Evolutionary conservation across 2,113 vertebrate species (phyloP).

Genomic region (Sebastes schlegelii): DNA sequence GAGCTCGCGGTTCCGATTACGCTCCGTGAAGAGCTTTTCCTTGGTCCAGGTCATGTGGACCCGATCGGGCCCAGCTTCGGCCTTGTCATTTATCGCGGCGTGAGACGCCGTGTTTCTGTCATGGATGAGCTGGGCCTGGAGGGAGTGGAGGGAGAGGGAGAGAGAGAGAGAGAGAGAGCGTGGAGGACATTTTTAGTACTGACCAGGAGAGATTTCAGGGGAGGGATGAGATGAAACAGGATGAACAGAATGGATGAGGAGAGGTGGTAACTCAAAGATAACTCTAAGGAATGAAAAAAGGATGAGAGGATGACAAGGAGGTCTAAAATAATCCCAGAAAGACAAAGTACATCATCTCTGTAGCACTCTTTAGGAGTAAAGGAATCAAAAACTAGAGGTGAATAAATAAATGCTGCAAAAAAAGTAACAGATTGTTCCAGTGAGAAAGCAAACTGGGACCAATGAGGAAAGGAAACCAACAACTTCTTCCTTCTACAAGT

Average conservation of each 20-base stretch:
- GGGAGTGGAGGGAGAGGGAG: not conserved
- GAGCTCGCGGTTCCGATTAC: conserved; percentile 87
- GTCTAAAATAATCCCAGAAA: not conserved
- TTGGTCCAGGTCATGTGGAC: conserved; percentile 99
- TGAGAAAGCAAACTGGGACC: not conserved
- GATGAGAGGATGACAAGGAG: not conserved
- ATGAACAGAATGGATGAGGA: not conserved
- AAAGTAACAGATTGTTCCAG: not conserved
- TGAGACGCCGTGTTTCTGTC: conserved; percentile 93
- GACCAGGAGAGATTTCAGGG: not conserved
- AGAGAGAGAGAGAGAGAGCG: not conserved
- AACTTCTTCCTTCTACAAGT: not conserved
- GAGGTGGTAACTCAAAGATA: not conserved
- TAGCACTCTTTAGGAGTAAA: too few relatives aligned
- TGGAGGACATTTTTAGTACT: not conserved
- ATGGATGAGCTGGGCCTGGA: conserved; percentile 94
- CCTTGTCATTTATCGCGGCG: conserved; percentile 76
- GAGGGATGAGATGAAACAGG: not conserved
- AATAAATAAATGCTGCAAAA: not conserved
- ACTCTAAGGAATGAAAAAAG: not conserved
- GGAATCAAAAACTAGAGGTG: not conserved
- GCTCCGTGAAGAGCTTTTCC: conserved; percentile 91
- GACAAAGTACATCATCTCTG: not conserved
- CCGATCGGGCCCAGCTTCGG: conserved; percentile 81
- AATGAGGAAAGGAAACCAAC: not conserved